These are phyloP conservation scores for Chymomyza fuscimana DNA, from an alignment of 2,888 invertebrate species.

Conservation along the genomic window DNA sequence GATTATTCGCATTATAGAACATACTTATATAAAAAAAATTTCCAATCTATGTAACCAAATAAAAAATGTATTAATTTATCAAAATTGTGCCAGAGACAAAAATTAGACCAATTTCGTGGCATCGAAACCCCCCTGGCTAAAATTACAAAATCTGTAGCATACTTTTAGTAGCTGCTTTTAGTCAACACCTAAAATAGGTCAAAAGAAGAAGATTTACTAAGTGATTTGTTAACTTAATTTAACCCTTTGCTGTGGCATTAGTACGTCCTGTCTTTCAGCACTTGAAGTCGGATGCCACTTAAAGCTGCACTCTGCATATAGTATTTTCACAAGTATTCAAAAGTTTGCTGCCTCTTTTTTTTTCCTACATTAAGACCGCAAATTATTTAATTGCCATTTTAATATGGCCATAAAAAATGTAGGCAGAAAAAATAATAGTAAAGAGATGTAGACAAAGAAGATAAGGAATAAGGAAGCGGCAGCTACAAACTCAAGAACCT, in stretches of 20 bases:
- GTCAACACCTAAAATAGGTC: neutral
- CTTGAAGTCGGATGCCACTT: conserved; percentile 26
- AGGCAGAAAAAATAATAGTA: neutral
- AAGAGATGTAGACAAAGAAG: neutral
- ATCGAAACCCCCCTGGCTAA: too few species aligned
- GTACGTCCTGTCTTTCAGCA: neutral
- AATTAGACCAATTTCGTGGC: too few species aligned
- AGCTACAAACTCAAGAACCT: conserved; percentile 56
- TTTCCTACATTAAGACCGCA: conserved; percentile 56
- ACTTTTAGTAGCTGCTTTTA: neutral
- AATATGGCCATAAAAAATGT: neutral
- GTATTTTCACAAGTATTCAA: conserved; percentile 34
- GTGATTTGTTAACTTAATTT: neutral
- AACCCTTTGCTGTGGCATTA: neutral
- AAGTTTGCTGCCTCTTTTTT: conserved; percentile 46
- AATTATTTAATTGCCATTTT: conserved; percentile 68
- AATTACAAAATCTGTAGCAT: neutral
- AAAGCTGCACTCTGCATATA: conserved; percentile 33
- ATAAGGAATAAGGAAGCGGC: neutral
- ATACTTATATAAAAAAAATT: too few species aligned
- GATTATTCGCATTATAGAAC: too few species aligned
- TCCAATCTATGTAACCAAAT: too few species aligned
- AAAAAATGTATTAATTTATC: too few species aligned
- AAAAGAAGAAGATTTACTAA: neutral
- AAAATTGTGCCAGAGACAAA: too few species aligned